phyloP scores from a whole-genome alignment of 2,888 invertebrate genomes.

The Timandra comae region DNA sequence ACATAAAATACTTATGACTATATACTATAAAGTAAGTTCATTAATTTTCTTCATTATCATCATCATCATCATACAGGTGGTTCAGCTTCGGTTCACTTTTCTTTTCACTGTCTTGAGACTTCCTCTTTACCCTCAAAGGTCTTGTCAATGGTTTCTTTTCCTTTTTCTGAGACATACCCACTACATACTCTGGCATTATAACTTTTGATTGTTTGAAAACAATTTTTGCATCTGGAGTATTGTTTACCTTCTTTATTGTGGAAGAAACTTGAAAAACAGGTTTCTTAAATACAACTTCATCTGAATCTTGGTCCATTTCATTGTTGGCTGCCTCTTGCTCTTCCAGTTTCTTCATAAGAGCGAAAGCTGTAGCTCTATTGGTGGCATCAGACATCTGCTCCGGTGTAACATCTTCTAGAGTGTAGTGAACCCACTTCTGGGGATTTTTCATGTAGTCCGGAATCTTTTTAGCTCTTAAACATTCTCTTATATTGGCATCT shows the following conservation, averaged over 20 bases:
- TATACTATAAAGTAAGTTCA: neutral
- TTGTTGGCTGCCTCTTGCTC: slow-evolving; percentile 49
- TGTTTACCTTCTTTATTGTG: slow-evolving; percentile 36
- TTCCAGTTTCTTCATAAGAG: slow-evolving; percentile 83
- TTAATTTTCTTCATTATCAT: slow-evolving; percentile 36
- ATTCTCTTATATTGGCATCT: slow-evolving; percentile 78
- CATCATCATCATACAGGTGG: slow-evolving; percentile 65
- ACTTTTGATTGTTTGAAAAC: slow-evolving; percentile 82
- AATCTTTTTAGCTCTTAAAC: slow-evolving; percentile 62
- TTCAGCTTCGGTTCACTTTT: slow-evolving; percentile 58
- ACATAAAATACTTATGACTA: neutral
- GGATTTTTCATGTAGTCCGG: slow-evolving; percentile 82
- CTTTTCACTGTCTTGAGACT: slow-evolving; percentile 25
- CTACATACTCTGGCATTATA: slow-evolving; percentile 89
- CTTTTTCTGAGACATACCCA: slow-evolving; percentile 79
- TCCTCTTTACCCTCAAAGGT: slow-evolving; percentile 17
- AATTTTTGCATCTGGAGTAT: slow-evolving; percentile 38
- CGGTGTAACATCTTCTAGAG: slow-evolving; percentile 83
- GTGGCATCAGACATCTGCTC: slow-evolving; percentile 87
- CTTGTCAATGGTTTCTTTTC: slow-evolving; percentile 49
- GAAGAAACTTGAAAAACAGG: slow-evolving; percentile 58
- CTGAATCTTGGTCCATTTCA: slow-evolving; percentile 38
- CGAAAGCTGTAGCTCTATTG: slow-evolving; percentile 86
- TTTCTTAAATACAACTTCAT: slow-evolving; percentile 55
- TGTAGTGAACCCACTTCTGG: slow-evolving; percentile 88